Evolutionary conservation across 2,797 vertebrate genomes (phyloP).

Genomic region (Carcharodon carcharias): DNA sequence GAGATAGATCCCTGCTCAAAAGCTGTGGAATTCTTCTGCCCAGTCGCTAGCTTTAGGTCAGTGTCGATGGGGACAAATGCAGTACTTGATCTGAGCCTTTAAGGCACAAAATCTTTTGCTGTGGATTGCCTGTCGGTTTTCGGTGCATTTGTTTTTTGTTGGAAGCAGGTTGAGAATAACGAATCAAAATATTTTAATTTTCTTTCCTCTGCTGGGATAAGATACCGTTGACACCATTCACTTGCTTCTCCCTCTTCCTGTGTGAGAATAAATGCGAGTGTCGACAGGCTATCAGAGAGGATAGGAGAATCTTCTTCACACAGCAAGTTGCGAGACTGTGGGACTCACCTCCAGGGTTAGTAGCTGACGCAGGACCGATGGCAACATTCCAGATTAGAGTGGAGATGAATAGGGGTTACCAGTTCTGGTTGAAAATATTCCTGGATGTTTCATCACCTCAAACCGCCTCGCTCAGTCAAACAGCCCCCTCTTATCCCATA

Average conservation of each 20-base stretch:
- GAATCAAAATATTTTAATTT: background rate
- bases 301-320: background rate
- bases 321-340: background rate
- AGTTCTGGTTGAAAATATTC: background rate
- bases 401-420: background rate
- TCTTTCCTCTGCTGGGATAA: background rate
- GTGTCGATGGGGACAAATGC: background rate
- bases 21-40: background rate
- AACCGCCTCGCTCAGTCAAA: background rate
- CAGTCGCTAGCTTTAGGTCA: background rate
- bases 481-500: background rate
- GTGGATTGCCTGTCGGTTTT: background rate
- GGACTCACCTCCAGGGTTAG: background rate
- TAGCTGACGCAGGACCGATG: background rate
- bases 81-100: background rate
- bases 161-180: background rate
- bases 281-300: background rate
- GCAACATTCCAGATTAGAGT: background rate
- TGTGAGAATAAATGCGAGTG: background rate
- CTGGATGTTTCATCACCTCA: background rate
- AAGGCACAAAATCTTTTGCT: background rate
- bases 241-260: no score
- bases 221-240: background rate
- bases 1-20: background rate
- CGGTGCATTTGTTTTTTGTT: background rate